phyloP scores from a whole-genome alignment of 2,888 invertebrate species.

The Syritta pipiens region DNA sequence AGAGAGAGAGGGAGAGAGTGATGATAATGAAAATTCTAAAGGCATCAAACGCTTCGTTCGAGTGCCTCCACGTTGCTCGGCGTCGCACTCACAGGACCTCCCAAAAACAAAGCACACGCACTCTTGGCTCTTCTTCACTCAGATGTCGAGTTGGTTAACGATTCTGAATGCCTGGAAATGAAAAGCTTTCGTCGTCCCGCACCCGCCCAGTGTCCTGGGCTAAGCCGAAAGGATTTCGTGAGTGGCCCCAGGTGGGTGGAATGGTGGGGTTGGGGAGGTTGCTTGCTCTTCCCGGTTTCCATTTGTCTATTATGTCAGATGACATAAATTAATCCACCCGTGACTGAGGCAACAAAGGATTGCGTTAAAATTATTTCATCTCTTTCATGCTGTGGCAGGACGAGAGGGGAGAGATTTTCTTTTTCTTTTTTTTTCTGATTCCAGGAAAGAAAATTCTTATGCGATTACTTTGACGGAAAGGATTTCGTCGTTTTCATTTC shows the following conservation, averaged over 20 bases:
- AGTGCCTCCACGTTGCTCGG: background rate
- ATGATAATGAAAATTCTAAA: constrained; percentile 54
- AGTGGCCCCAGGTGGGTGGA: too few relatives aligned
- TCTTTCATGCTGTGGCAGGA: too few relatives aligned
- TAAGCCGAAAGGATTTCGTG: constrained; percentile 26
- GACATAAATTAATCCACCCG: constrained; percentile 51
- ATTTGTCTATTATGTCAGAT: constrained; percentile 46
- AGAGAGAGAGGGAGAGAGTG: constrained; percentile 12
- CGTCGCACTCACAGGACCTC: background rate
- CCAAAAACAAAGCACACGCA: constrained; percentile 14
- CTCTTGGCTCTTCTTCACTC: background rate
- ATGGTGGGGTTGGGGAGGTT: too few relatives aligned
- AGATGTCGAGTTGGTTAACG: constrained; percentile 24
- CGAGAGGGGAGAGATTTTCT: background rate
- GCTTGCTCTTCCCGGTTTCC: constrained; percentile 28
- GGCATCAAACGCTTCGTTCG: constrained; percentile 25
- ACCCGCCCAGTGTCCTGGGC: background rate
- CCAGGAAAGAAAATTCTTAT: constrained; percentile 3
- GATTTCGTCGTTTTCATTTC: too few relatives aligned
- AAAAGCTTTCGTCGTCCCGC: constrained; percentile 2
- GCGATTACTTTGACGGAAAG: too few relatives aligned
- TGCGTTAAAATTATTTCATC: constrained; percentile 10
- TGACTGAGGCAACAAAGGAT: constrained; percentile 43
- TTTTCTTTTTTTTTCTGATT: constrained; percentile 23
- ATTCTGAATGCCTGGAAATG: constrained; percentile 30